Conservation (phyloP, 2,888 invertebrate species). For the Syrphus vitripennis region DNA sequence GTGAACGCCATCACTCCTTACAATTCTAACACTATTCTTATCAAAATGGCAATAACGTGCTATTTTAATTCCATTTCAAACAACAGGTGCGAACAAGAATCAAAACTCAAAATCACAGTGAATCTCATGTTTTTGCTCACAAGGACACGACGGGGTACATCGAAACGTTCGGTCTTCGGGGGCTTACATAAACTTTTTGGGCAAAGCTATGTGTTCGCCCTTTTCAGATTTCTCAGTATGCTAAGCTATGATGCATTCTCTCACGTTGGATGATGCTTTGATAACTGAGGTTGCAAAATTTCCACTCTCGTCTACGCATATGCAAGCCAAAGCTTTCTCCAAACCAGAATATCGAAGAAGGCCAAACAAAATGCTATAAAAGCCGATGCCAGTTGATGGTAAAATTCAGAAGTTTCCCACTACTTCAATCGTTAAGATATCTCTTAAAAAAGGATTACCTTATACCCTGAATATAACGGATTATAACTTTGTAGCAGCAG, state of each 20-base stretch:
- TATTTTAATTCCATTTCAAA: conserved; percentile 40
- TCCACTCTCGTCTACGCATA: conserved; percentile 43
- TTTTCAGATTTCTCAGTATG: conserved; percentile 23
- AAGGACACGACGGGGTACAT: neutral
- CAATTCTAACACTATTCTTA: conserved; percentile 18
- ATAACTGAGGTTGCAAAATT: neutral
- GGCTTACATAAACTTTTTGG: neutral
- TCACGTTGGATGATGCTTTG: conserved; percentile 43
- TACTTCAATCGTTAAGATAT: conserved; percentile 41
- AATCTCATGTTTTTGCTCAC: too few species aligned
- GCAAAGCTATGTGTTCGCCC: neutral
- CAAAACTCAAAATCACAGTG: conserved; percentile 27
- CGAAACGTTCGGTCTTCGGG: neutral
- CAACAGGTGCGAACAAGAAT: conserved; percentile 60
- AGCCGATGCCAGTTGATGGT: conserved; percentile 31
- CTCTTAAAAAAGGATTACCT: conserved; percentile 33
- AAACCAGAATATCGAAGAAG: neutral
- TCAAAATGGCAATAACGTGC: conserved; percentile 35
- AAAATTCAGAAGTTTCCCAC: conserved; percentile 51
- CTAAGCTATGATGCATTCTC: conserved; percentile 39
- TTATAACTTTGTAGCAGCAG: conserved; percentile 24
- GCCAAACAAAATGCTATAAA: conserved; percentile 49
- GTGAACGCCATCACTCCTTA: neutral
- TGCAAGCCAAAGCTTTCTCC: conserved; percentile 43
- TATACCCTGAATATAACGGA: conserved; percentile 19